phyloP scores from a whole-genome alignment of 2,113 vertebrate genomes.

The Prunella himalayana region DNA sequence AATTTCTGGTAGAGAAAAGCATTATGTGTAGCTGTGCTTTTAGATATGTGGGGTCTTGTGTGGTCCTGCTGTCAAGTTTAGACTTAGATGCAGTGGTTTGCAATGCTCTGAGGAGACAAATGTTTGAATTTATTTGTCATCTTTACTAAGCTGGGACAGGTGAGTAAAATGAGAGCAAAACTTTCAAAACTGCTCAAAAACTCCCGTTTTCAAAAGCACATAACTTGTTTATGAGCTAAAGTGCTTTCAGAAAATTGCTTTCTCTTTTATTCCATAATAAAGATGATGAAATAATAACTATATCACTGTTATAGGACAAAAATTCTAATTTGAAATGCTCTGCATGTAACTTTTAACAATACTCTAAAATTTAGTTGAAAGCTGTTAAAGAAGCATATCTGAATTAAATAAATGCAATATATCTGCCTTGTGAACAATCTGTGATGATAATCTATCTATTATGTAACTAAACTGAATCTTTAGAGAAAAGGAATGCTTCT shows the following conservation, averaged over 20 bases:
- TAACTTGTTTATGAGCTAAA: neutral
- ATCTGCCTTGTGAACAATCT: constrained; percentile 17
- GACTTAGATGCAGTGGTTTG: neutral
- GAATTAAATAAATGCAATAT: constrained; percentile 23
- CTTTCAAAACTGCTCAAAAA: neutral
- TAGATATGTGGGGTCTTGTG: neutral
- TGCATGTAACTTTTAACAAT: neutral
- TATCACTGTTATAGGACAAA: neutral
- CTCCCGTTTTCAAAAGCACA: neutral
- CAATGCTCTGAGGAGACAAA: neutral
- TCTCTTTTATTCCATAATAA: neutral
- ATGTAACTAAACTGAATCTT: neutral
- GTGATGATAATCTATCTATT: neutral
- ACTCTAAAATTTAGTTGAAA: neutral
- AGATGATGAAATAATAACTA: constrained; percentile 1
- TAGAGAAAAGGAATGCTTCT: constrained; percentile 27
- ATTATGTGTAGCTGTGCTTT: neutral
- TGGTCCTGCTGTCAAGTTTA: neutral
- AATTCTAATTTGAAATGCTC: neutral
- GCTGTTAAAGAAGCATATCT: neutral
- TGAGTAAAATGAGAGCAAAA: neutral
- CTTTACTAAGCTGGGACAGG: neutral
- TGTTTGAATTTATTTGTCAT: neutral
- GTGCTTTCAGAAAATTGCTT: neutral
- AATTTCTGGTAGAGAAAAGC: neutral